These are phyloP conservation scores for Amazona guildingii DNA, from an alignment of 2,113 vertebrate genomes.

Conservation along the genomic window DNA sequence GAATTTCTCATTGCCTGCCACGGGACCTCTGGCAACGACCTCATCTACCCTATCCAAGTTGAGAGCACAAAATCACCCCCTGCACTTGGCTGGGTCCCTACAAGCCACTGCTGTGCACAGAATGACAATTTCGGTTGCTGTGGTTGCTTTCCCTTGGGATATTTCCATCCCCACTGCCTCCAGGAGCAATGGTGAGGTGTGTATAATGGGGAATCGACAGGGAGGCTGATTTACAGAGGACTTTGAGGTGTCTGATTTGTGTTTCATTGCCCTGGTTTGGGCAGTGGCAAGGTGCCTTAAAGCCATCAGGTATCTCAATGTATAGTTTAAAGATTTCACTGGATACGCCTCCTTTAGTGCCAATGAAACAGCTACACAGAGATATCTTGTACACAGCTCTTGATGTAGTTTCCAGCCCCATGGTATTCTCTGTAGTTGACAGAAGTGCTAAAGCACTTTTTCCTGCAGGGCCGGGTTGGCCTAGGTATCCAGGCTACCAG, in stretches of 20 bases:
- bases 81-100: neutral
- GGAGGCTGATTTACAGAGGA: neutral
- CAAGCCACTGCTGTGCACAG: neutral
- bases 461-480: neutral
- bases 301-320: neutral
- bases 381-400: neutral
- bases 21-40: neutral
- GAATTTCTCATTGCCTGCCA: neutral
- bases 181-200: neutral
- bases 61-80: fast-evolving
- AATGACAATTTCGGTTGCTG: neutral
- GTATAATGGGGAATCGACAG: neutral
- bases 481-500: neutral
- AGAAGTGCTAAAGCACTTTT: neutral
- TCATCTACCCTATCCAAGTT: neutral
- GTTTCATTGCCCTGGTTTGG: neutral
- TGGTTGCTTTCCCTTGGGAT: neutral
- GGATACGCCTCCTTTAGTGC: neutral
- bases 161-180: neutral
- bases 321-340: neutral
- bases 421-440: neutral
- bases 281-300: neutral
- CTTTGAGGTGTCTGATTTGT: neutral
- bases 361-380: neutral
- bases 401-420: neutral